phyloP scores from a whole-genome alignment of 2,797 vertebrate genomes.

The Miichthys miiuy region DNA sequence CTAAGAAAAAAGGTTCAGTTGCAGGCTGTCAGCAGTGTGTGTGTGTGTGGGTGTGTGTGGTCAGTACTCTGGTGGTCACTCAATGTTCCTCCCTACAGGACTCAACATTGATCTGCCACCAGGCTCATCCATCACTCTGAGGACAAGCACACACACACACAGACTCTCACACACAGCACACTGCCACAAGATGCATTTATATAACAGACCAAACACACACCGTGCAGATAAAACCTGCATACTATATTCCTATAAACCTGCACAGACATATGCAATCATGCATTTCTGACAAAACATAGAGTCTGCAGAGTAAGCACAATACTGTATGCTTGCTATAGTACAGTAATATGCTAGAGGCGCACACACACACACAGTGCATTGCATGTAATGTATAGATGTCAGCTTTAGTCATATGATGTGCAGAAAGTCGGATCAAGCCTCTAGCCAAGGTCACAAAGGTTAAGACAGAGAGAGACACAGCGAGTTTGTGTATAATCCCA shows the following conservation, averaged over 20 bases:
- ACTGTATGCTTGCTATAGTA: neutral
- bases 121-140: conserved; percentile 51
- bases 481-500: conserved; percentile 32
- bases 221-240: neutral
- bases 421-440: conserved; percentile 47
- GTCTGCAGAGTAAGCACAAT: neutral
- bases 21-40: neutral
- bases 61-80: conserved; percentile 38
- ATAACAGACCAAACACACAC: neutral
- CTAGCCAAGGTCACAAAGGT: conserved; percentile 48
- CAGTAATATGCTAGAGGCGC: neutral
- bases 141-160: conserved; percentile 22
- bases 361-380: neutral
- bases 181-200: neutral
- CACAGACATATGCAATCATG: no score
- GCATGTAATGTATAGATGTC: conserved; percentile 36
- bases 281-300: neutral
- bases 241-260: neutral
- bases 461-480: conserved; percentile 37
- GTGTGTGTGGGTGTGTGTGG: conserved; percentile 36
- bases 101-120: conserved; percentile 29
- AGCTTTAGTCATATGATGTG: conserved; percentile 47
- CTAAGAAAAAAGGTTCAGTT: conserved; percentile 5
- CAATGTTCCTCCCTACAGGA: conserved; percentile 31
- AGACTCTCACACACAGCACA: neutral